These are phyloP conservation scores for Agrypnus murinus DNA, from an alignment of 2,888 invertebrate species.

Conservation along the genomic window DNA sequence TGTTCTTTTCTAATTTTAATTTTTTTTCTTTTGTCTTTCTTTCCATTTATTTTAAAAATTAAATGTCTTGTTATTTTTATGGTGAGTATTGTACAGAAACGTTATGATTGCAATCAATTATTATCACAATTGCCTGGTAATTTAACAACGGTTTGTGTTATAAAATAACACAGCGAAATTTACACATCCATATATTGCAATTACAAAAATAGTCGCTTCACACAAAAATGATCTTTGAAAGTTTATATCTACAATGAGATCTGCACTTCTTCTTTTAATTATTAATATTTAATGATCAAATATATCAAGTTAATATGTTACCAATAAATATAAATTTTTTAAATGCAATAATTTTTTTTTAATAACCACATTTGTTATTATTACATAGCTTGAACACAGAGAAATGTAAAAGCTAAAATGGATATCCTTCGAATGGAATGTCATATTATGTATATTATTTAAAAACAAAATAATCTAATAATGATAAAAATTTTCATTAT, in stretches of 20 bases:
- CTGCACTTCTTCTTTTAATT: conserved; percentile 39
- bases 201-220: conserved; percentile 53
- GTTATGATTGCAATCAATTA: conserved; percentile 47
- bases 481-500: too few relatives aligned
- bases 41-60: conserved; percentile 51
- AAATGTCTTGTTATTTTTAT: conserved; percentile 30
- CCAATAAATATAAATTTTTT: conserved; percentile 21
- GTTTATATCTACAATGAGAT: conserved; percentile 51
- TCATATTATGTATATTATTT: too few relatives aligned
- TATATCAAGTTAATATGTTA: conserved; percentile 35
- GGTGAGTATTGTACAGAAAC: conserved; percentile 46
- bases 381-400: too few relatives aligned
- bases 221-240: conserved; percentile 50
- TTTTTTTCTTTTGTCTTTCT: conserved; percentile 52
- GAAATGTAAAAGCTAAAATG: too few relatives aligned
- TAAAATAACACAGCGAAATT: conserved; percentile 39
- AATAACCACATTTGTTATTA: too few relatives aligned
- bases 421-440: too few relatives aligned
- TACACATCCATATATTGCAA: conserved; percentile 49
- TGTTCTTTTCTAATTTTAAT: conserved; percentile 54
- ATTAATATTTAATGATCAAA: conserved; percentile 39
- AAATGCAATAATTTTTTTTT: conserved; percentile 16
- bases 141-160: conserved; percentile 54
- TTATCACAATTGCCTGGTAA: conserved; percentile 70
- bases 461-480: too few relatives aligned